Base-by-base conservation (phyloP, 2,797 vertebrate genomes). In the Chelidonichthys spinosus region DNA sequence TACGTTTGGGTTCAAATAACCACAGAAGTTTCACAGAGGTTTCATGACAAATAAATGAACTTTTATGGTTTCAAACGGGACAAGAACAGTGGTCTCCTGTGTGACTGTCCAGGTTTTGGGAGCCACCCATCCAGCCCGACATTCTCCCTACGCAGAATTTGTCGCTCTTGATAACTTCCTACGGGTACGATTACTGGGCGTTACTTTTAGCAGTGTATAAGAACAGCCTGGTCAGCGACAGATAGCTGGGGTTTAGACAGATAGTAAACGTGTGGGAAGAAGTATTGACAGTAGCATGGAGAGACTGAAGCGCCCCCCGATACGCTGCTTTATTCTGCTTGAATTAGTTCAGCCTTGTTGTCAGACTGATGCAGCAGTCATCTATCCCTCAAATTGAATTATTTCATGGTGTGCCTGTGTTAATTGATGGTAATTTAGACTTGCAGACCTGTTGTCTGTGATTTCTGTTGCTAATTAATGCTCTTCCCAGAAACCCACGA, bases 361-460 rank as follows among this genome's bases (percentile, higher is more conserved):
- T 17, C 25, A 17, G 11, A 25, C 25, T 3, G 18, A 43, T n/a
- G 13, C 42, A n/a, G 53, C 15, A 18, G 39, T 18, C 33, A 6
- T n/a, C 4, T 5, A 1, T 32, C 18, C 44, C 32, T 15, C 46
- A 13, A 18, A 9, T 13, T 43, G 13, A 42, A 43, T 36, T 4
- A 50, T 33, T 37, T 66, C 54, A 13, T 3, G 7, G 56, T 1
- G 43, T 47, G 55, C 47, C 42, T 25, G 25, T 42, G 49, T 50
- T 63, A 55, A 75, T 49, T 62, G 42, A 2, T 2, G 42, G 7
- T 69, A 6, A 63, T 69, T 56, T 43, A 36, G 50, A 56, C 73
- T 37, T n/a, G 39, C 32, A 5, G 69, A 25, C 35, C 50, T 13
- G 35, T 56, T 43, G 64, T 25, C 64, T 55, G 18, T 62, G 56